phyloP scores from a whole-genome alignment of 2,888 invertebrate genomes.

The Chymomyza amoena region DNA sequence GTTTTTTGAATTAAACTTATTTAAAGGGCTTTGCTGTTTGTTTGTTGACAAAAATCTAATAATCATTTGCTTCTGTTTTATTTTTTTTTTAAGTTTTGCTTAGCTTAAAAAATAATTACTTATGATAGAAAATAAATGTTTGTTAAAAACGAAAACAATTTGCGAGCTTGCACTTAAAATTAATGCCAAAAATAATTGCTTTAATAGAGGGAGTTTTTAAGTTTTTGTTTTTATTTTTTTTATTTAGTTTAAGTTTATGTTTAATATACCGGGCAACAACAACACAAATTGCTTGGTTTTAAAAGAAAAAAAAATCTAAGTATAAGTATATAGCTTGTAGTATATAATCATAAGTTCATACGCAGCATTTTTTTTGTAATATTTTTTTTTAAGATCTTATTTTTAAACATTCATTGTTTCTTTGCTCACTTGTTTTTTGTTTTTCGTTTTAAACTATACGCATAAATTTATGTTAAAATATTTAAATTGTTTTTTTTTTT shows the following conservation, averaged over 20 bases:
- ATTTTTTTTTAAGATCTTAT: slow-evolving; percentile 4
- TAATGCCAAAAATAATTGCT: slow-evolving; percentile 49
- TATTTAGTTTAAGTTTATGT: slow-evolving; percentile 1
- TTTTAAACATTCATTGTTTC: neutral
- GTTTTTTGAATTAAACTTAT: neutral
- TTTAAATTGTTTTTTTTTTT: neutral
- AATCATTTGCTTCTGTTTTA: neutral
- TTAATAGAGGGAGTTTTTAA: slow-evolving; percentile 49
- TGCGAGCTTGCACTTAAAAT: neutral
- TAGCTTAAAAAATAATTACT: neutral
- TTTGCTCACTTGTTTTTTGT: slow-evolving; percentile 1
- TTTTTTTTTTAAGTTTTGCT: neutral
- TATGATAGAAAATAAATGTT: neutral
- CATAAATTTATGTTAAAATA: slow-evolving; percentile 26
- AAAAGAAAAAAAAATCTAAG: slow-evolving; percentile 28
- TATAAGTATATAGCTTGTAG: slow-evolving; percentile 56
- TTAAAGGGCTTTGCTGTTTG: neutral
- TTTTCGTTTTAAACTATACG: slow-evolving; percentile 31
- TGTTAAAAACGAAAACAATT: neutral
- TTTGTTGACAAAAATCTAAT: neutral
- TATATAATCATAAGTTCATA: slow-evolving; percentile 76
- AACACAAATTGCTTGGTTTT: slow-evolving; percentile 17
- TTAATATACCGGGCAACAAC: neutral
- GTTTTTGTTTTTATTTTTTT: slow-evolving; percentile 21
- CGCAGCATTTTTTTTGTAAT: slow-evolving; percentile 61